A percentile compares a stretch with the other conserved stretches of the same genome.
These are phyloP conservation scores for Sinotaia quadrata DNA, from an alignment of 2,888 invertebrate genomes.

Conservation along the genomic window DNA sequence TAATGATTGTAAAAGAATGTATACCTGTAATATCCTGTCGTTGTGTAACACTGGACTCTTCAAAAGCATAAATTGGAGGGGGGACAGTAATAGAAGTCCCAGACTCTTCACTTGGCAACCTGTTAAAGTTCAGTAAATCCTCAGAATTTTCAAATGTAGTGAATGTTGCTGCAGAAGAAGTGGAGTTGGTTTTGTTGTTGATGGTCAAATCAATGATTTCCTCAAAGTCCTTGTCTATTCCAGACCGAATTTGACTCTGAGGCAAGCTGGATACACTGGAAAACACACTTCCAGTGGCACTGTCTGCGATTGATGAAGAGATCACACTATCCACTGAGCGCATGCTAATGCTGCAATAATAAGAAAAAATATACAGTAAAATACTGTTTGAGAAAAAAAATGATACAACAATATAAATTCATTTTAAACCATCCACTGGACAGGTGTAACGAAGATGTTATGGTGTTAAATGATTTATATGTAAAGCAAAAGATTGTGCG, in stretches of 20 bases:
- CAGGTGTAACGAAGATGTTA: too few relatives aligned
- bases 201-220: constrained; percentile 61
- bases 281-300: constrained; percentile 20
- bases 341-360: constrained; percentile 40
- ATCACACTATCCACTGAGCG: constrained; percentile 35
- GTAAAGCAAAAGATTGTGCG: too few relatives aligned
- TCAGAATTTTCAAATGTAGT: constrained; percentile 44
- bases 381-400: too few relatives aligned
- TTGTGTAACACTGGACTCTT: constrained; percentile 58
- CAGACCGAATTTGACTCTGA: not conserved
- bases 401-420: too few relatives aligned
- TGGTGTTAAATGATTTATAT: too few relatives aligned
- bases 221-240: constrained; percentile 49
- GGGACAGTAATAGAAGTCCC: constrained; percentile 43
- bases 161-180: constrained; percentile 28
- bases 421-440: too few relatives aligned
- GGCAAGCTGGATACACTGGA: constrained; percentile 12
- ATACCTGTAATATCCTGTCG: constrained; percentile 64
- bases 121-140: constrained; percentile 57
- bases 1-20: too few relatives aligned
- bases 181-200: constrained; percentile 48
- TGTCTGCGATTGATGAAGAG: constrained; percentile 23
- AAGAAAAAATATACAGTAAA: not conserved
- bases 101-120: constrained; percentile 42
- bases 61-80: constrained; percentile 62